These are phyloP conservation scores for Noctua janthe DNA, from an alignment of 2,888 invertebrate species.

Conservation along the genomic window DNA sequence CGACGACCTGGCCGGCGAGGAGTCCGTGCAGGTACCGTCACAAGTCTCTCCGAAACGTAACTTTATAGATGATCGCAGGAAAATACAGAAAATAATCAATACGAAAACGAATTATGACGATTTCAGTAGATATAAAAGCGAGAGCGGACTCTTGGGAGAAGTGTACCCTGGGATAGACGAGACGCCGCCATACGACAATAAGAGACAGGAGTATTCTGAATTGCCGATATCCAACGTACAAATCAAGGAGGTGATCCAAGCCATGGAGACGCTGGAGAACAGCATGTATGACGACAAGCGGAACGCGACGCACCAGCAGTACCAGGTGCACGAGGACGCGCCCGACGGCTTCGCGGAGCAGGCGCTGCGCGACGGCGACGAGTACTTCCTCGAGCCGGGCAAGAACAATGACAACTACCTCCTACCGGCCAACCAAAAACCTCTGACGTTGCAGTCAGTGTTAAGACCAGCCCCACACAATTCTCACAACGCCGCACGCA, in stretches of 20 bases:
- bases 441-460: constrained; percentile 86
- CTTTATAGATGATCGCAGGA: constrained; percentile 86
- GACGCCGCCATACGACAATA: constrained; percentile 70
- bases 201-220: constrained; percentile 83
- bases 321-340: constrained; percentile 83
- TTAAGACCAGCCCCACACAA: constrained; percentile 77
- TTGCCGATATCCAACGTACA: constrained; percentile 85
- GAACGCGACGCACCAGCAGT: constrained; percentile 78
- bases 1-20: constrained; percentile 83
- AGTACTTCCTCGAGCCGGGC: constrained; percentile 80
- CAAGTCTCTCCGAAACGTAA: constrained; percentile 91
- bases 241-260: constrained; percentile 85
- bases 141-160: constrained; percentile 79
- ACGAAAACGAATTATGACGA: constrained; percentile 87
- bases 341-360: constrained; percentile 79
- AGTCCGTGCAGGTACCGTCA: constrained; percentile 92
- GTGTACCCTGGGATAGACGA: constrained; percentile 70
- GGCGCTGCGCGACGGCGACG: constrained; percentile 83
- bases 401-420: constrained; percentile 80
- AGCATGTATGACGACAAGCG: constrained; percentile 80
- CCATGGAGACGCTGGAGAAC: constrained; percentile 85
- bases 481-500: constrained; percentile 64
- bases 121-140: constrained; percentile 86
- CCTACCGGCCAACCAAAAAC: constrained; percentile 83
- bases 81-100: constrained; percentile 86